phyloP scores from a whole-genome alignment of 2,888 invertebrate species.

The Heliconius erato region DNA sequence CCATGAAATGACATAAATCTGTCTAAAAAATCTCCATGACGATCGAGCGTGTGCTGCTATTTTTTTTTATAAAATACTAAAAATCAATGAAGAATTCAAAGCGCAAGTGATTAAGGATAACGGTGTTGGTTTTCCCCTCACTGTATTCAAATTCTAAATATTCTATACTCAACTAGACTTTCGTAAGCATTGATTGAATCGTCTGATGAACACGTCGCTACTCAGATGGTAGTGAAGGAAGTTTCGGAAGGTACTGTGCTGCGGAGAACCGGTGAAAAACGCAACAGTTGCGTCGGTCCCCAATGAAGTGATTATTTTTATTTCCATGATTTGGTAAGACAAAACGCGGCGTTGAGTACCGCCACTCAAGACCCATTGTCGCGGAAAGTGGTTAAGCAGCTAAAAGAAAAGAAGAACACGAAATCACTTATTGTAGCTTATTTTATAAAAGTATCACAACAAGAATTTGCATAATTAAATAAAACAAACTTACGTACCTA shows the following conservation, averaged over 20 bases:
- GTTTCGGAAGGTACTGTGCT: background rate
- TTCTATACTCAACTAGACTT: no score
- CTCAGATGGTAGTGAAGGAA: no score
- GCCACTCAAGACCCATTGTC: background rate
- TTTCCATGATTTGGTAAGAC: background rate
- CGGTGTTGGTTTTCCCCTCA: background rate
- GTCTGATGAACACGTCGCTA: no score
- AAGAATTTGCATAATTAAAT: background rate
- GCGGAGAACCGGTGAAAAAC: background rate
- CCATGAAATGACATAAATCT: no score
- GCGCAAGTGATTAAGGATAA: background rate
- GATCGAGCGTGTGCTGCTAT: background rate
- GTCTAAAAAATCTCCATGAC: background rate
- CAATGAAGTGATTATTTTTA: background rate
- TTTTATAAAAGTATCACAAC: background rate
- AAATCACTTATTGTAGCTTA: background rate
- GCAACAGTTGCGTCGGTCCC: background rate
- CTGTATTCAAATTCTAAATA: background rate
- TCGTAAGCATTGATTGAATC: no score
- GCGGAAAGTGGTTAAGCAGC: background rate
- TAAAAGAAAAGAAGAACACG: background rate
- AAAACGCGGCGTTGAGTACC: background rate
- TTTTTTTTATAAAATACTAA: background rate
- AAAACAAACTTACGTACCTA: background rate
- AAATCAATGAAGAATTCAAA: background rate